Conservation (phyloP, 2,888 invertebrate genomes). For the Myopa tessellatipennis region DNA sequence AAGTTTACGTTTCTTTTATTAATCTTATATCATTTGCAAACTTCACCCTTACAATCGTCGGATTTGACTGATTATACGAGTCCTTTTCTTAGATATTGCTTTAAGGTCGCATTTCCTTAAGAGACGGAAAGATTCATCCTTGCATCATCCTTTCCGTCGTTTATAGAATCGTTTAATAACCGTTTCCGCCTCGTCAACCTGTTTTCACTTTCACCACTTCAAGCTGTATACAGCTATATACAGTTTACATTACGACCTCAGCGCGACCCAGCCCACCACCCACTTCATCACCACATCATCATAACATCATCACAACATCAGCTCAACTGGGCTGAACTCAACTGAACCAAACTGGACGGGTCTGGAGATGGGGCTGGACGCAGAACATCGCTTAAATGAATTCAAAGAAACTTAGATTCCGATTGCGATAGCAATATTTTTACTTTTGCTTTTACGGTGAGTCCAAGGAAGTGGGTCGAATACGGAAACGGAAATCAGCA, state of each 20-base stretch:
- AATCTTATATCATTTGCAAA: too few relatives aligned
- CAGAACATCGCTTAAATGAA: neutral
- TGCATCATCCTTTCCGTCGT: neutral
- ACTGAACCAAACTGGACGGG: too few relatives aligned
- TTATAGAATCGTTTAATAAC: conserved; percentile 27
- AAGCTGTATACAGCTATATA: neutral
- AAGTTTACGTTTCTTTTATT: too few relatives aligned
- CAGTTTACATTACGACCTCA: neutral
- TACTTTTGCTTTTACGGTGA: conserved; percentile 3
- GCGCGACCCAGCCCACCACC: neutral
- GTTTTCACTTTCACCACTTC: conserved; percentile 8
- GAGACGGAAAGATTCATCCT: neutral
- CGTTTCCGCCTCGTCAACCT: conserved; percentile 30
- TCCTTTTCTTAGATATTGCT: neutral
- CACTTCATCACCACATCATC: neutral
- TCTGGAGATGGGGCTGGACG: too few relatives aligned
- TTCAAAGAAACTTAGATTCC: neutral
- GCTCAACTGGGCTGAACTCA: too few relatives aligned
- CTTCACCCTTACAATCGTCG: too few relatives aligned
- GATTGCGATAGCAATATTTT: neutral
- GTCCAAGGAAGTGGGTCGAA: neutral
- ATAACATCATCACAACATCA: neutral
- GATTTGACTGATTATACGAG: too few relatives aligned
- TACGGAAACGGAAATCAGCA: neutral
- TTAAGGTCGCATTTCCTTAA: conserved; percentile 1